Evolutionary conservation across 2,888 invertebrate species (phyloP), one percentile per base, ranked within the genome.

Genomic region (Zootermopsis nevadensis): DNA sequence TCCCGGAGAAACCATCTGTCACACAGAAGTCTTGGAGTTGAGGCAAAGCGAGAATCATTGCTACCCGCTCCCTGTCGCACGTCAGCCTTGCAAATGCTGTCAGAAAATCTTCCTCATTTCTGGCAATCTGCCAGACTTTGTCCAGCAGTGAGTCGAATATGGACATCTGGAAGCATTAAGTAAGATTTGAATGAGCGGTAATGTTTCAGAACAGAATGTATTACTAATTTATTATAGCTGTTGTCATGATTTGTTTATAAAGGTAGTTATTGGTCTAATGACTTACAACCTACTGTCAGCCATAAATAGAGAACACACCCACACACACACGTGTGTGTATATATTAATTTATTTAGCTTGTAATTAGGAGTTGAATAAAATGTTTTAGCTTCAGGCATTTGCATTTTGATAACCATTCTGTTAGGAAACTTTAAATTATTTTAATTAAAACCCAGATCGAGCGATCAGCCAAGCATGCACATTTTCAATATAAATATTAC

Each of bases 101-200:
- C 53, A 83, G 55, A 27, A 83, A 48, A 24, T 80, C 83, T 30
- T 72, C 80, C 30, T 80, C 74, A 19, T 53, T 27, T 79, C 80
- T 60, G 3, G 76, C 82, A 33, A 82, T 19, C 24, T 72, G 55
- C 76, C 48, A 82, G 0, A 82, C 72, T 15, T 10, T 72, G 55
- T 72, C 35, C 33, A 76, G 35, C 12, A 55, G 8, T 8, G 53
- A 38, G 12, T 82, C 82, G 33, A 82, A 82, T 38, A 30, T 2
- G 19, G 82, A 53, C 82, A 82, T 82, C 79, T 79, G 79, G 3
- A 35, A 38, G 0, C 24, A 30, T 27, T 42, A 27, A 66, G n/a
- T 19, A 33, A 55, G 6, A 8, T 30, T 53, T 48, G 30, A 30
- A 77, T 69, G 69, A 69, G n/a, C 3, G 55, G 1, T n/a, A 24